Percentiles rank a stretch among this genome's conserved stretches.
These are phyloP conservation scores for Drosophila leonis DNA, from an alignment of 2,888 invertebrate genomes.

Conservation along the genomic window DNA sequence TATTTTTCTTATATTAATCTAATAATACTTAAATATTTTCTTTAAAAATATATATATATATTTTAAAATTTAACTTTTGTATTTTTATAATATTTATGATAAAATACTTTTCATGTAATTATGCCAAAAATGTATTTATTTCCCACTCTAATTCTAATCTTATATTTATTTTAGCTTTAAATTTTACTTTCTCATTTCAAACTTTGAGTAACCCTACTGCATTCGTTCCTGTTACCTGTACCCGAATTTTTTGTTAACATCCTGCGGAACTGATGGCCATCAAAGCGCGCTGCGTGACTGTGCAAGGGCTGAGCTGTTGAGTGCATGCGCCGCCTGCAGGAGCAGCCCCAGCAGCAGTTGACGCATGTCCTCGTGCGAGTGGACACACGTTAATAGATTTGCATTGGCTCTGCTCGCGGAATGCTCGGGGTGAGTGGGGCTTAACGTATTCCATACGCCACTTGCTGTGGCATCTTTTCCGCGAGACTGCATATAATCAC, in stretches of 20 bases:
- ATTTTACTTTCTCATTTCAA: background rate
- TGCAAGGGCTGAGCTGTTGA: constrained; percentile 37
- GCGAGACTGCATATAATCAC: constrained; percentile 69
- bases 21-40: too few species aligned
- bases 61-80: too few species aligned
- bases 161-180: background rate
- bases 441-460: constrained; percentile 45
- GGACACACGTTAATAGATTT: constrained; percentile 69
- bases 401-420: constrained; percentile 27
- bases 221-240: constrained; percentile 31
- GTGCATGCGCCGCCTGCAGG: constrained; percentile 54
- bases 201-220: constrained; percentile 38
- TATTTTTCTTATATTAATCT: too few species aligned
- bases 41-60: too few species aligned
- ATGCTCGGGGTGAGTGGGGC: constrained; percentile 13
- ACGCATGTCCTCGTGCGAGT: constrained; percentile 52
- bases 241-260: background rate
- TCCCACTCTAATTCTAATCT: background rate
- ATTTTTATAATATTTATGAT: too few species aligned
- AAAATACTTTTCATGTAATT: too few species aligned
- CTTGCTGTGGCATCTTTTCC: constrained; percentile 47
- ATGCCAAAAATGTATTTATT: background rate
- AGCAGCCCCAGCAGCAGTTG: constrained; percentile 31
- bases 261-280: constrained; percentile 34
- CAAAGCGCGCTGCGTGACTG: constrained; percentile 22